Evolutionary conservation across 1,140 invertebrate species (phyloP).

Genomic region (Andrena cerasifolii): DNA sequence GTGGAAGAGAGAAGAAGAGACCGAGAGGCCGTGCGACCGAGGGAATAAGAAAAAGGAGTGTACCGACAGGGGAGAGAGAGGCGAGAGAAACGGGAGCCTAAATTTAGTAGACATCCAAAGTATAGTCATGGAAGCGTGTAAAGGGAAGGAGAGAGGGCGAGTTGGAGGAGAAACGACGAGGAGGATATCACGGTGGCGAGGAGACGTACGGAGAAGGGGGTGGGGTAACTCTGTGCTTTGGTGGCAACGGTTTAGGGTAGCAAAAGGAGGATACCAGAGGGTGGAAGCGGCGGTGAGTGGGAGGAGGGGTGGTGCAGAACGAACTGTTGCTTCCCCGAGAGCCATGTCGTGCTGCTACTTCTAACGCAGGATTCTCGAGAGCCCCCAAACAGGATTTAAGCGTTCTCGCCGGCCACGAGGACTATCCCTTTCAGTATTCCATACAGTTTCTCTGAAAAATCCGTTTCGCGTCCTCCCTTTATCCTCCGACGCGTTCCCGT

Average conservation of each 20-base stretch:
- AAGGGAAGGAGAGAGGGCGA: constrained; percentile 36
- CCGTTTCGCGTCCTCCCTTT: neutral
- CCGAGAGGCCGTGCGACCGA: neutral
- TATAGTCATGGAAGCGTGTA: constrained; percentile 56
- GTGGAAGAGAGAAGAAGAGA: neutral
- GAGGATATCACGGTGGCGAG: constrained; percentile 46
- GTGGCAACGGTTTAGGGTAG: constrained; percentile 67
- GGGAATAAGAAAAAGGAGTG: constrained; percentile 27
- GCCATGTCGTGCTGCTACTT: constrained; percentile 60
- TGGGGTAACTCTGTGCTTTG: constrained; percentile 60
- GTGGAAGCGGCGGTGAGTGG: constrained; percentile 55
- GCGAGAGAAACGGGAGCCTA: constrained; percentile 59
- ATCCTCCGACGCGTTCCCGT: neutral
- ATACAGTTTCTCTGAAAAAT: constrained; percentile 54
- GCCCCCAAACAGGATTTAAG: constrained; percentile 72
- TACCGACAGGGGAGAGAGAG: constrained; percentile 11
- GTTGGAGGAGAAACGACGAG: constrained; percentile 38
- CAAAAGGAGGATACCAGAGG: constrained; percentile 65
- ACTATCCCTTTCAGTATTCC: constrained; percentile 59
- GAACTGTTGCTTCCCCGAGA: constrained; percentile 80
- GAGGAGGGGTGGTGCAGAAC: constrained; percentile 68
- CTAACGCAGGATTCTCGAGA: constrained; percentile 74
- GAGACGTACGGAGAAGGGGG: constrained; percentile 35
- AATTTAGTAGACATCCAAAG: constrained; percentile 72
- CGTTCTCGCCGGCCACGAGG: constrained; percentile 62